phyloP scores from a whole-genome alignment of 2,797 vertebrate species.

The Pipistrellus pipistrellus region DNA sequence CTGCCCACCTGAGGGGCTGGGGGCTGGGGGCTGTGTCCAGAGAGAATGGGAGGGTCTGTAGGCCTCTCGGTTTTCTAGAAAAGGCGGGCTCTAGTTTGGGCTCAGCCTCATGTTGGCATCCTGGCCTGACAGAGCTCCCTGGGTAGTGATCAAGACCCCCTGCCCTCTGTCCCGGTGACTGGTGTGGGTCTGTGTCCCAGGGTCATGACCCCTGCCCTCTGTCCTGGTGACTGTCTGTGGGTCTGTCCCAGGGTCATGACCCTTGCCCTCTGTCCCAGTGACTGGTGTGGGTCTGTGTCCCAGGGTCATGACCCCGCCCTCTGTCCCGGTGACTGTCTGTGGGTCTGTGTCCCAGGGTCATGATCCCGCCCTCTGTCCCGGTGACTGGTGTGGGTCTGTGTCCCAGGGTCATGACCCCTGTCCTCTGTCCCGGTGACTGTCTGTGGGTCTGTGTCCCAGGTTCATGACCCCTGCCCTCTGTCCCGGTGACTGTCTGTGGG shows the following conservation, averaged over 20 bases:
- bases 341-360: too few relatives aligned
- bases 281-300: too few relatives aligned
- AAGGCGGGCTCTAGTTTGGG: background rate
- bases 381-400: too few relatives aligned
- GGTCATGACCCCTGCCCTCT: background rate
- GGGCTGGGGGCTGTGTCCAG: background rate
- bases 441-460: background rate
- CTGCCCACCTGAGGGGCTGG: background rate
- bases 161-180: background rate
- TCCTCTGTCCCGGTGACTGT: background rate
- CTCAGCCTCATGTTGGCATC: background rate
- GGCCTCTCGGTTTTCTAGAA: conserved; percentile 14
- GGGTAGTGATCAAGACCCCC: too few relatives aligned
- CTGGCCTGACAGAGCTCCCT: background rate
- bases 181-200: conserved; percentile 59
- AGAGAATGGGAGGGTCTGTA: background rate
- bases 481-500: background rate
- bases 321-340: too few relatives aligned
- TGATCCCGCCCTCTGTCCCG: too few relatives aligned
- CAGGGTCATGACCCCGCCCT: too few relatives aligned
- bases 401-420: too few relatives aligned
- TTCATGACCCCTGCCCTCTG: too few relatives aligned
- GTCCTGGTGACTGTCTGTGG: background rate
- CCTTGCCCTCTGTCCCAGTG: too few relatives aligned
- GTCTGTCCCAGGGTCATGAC: background rate